Evolutionary conservation across 2,113 vertebrate genomes (phyloP).

Genomic region (Sardina pilchardus): DNA sequence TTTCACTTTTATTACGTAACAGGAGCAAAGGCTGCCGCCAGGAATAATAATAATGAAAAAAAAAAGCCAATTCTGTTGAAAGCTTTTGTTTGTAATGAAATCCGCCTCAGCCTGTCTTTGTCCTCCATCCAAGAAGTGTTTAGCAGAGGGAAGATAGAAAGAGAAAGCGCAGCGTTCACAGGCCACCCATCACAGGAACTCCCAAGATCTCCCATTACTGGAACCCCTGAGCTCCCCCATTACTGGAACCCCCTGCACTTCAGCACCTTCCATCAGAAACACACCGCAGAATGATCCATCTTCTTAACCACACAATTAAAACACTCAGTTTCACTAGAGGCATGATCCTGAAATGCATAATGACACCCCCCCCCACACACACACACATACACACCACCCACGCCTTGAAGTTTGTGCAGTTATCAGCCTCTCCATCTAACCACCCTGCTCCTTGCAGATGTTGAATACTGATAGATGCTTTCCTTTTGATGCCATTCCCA

Average conservation of each 20-base stretch:
- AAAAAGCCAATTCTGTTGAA: not conserved
- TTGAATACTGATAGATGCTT: constrained; percentile 15
- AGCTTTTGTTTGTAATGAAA: not conserved
- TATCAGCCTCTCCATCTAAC: not conserved
- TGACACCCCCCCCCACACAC: not conserved
- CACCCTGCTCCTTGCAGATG: constrained; percentile 1
- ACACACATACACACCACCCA: not conserved
- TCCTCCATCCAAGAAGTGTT: not conserved
- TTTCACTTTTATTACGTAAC: not conserved
- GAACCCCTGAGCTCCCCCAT: no score
- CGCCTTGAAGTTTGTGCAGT: not conserved
- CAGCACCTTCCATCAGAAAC: not conserved
- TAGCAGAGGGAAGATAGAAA: not conserved
- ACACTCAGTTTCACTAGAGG: not conserved
- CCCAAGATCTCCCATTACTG: not conserved
- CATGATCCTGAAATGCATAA: not conserved
- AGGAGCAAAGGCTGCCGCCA: not conserved
- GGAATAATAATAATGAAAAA: not conserved
- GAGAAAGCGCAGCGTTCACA: no score
- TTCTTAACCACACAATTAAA: not conserved
- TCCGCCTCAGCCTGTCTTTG: not conserved
- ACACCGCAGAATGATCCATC: not conserved
- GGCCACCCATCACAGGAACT: not conserved
- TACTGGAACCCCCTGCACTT: no score
- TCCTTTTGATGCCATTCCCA: constrained; percentile 21